Evolutionary conservation across 1,140 invertebrate genomes (phyloP).

Genomic region (Pogonus chalceus): DNA sequence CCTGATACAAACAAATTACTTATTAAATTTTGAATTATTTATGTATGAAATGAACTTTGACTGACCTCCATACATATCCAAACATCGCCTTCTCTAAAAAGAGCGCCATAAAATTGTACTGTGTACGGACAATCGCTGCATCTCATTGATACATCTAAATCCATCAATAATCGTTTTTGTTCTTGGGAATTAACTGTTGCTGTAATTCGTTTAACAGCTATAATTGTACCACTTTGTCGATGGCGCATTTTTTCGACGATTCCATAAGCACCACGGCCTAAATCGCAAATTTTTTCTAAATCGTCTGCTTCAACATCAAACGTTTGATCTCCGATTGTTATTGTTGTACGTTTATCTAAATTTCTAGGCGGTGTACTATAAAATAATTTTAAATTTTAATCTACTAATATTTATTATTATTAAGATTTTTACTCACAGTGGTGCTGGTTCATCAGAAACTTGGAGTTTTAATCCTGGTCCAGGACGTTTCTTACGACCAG

Average conservation of each 20-base stretch:
- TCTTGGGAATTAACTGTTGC: slow-evolving; percentile 77
- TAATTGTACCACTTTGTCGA: slow-evolving; percentile 73
- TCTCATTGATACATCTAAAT: slow-evolving; percentile 89
- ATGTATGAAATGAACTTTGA: background rate
- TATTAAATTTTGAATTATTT: background rate
- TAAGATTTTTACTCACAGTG: slow-evolving; percentile 34
- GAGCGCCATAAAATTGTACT: slow-evolving; percentile 94
- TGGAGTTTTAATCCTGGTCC: slow-evolving; percentile 38
- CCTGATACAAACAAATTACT: slow-evolving; percentile 21
- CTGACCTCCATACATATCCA: slow-evolving; percentile 96
- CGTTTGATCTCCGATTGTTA: slow-evolving; percentile 74
- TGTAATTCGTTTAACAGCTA: slow-evolving; percentile 83
- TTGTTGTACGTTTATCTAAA: slow-evolving; percentile 74
- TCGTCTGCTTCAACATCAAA: slow-evolving; percentile 89
- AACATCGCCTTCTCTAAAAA: slow-evolving; percentile 92
- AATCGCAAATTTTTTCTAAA: slow-evolving; percentile 73
- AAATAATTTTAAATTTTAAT: slow-evolving; percentile 13
- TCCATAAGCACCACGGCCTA: slow-evolving; percentile 92
- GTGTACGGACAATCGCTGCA: slow-evolving; percentile 93
- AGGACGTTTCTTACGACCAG: slow-evolving; percentile 26
- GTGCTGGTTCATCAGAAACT: slow-evolving; percentile 36
- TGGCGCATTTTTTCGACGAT: slow-evolving; percentile 95
- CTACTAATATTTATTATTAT: background rate
- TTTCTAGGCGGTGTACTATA: slow-evolving; percentile 66
- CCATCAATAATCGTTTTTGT: slow-evolving; percentile 91